phyloP scores from a whole-genome alignment of 2,888 invertebrate genomes.

The Phoenoteleia sp. region DNA sequence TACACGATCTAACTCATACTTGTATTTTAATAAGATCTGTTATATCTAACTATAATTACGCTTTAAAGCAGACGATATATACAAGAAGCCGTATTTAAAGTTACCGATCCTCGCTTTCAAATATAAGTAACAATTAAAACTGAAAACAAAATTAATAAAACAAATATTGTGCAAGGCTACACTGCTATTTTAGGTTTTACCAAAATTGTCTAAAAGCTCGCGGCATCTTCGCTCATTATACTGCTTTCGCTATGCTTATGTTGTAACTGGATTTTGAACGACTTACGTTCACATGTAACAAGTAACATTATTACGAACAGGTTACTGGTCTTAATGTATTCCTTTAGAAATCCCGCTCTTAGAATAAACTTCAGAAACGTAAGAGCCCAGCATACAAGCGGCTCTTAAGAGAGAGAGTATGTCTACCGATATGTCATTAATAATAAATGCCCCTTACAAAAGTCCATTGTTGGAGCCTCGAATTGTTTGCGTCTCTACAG shows the following conservation, averaged over 20 bases:
- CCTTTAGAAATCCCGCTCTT: conserved; percentile 77
- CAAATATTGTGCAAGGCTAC: conserved; percentile 13
- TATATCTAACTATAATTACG: too few species aligned
- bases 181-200: conserved; percentile 14
- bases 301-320: conserved; percentile 74
- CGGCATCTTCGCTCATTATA: conserved; percentile 61
- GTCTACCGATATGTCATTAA: conserved; percentile 78
- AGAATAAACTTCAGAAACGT: conserved; percentile 75
- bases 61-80: too few species aligned
- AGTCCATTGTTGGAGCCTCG: conserved; percentile 79
- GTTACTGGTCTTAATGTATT: conserved; percentile 76
- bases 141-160: conserved; percentile 3
- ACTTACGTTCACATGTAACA: conserved; percentile 71
- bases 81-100: too few species aligned
- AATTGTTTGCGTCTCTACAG: conserved; percentile 79
- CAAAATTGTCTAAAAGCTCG: conserved; percentile 63
- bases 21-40: too few species aligned
- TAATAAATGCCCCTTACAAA: conserved; percentile 78
- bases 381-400: conserved; percentile 68
- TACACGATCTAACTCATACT: too few species aligned
- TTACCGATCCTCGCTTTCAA: too few species aligned
- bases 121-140: too few species aligned
- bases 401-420: conserved; percentile 72
- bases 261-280: conserved; percentile 71
- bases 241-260: conserved; percentile 60